A percentile compares a stretch with the other conserved stretches of the same genome.
phyloP scores from a whole-genome alignment of 1,140 invertebrate genomes.

The Sarcophaga bullata region DNA sequence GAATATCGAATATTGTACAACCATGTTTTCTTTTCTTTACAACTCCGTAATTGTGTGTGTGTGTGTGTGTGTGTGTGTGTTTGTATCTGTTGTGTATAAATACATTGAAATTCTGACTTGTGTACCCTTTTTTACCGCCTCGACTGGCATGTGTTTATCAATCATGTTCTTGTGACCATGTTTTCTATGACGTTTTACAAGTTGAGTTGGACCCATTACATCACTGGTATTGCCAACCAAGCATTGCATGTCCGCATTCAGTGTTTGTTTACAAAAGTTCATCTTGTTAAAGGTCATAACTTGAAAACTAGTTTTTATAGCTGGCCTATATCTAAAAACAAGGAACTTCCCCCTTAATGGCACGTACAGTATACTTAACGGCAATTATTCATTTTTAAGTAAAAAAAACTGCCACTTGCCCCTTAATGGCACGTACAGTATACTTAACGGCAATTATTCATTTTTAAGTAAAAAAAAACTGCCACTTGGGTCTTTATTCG shows the following conservation, averaged over 20 bases:
- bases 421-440: too few relatives aligned
- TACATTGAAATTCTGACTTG: not conserved
- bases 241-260: not conserved
- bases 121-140: not conserved
- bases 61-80: not conserved
- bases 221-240: not conserved
- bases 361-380: too few relatives aligned
- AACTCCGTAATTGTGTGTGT: not conserved
- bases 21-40: not conserved
- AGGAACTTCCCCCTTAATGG: too few relatives aligned
- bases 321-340: too few relatives aligned
- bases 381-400: too few relatives aligned
- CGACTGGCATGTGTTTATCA: conserved; percentile 9
- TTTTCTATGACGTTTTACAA: conserved; percentile 10
- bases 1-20: not conserved
- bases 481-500: not conserved
- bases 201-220: not conserved
- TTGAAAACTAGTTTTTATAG: too few relatives aligned
- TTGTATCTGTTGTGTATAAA: not conserved
- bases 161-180: not conserved
- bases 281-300: not conserved
- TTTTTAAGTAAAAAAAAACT: not conserved
- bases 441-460: too few relatives aligned
- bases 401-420: not conserved
- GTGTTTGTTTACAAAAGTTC: not conserved